Evolutionary conservation across 1,140 invertebrate genomes (phyloP).

Genomic region (Aphelenchoides fujianensis): DNA sequence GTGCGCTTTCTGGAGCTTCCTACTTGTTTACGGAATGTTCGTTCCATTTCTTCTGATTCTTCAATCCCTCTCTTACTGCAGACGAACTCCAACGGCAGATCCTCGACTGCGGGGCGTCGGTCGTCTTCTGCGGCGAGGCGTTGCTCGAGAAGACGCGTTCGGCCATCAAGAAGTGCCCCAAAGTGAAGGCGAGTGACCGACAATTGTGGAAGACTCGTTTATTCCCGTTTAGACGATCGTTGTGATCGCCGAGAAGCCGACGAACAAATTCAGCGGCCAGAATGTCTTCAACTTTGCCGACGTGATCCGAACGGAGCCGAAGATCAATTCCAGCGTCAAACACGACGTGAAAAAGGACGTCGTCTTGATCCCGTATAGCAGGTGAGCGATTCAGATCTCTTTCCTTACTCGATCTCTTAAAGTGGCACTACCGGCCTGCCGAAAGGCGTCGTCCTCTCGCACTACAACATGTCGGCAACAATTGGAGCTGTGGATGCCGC

Average conservation of each 20-base stretch:
- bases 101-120: constrained; percentile 69
- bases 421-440: constrained; percentile 61
- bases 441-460: constrained; percentile 38
- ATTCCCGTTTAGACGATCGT: constrained; percentile 63
- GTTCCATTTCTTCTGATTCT: not conserved
- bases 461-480: constrained; percentile 67
- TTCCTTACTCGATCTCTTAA: constrained; percentile 68
- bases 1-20: constrained; percentile 75
- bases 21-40: constrained; percentile 76
- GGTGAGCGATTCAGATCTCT: constrained; percentile 63
- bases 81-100: constrained; percentile 66
- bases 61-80: not conserved
- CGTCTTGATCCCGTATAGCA: constrained; percentile 64
- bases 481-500: constrained; percentile 57
- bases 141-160: constrained; percentile 68
- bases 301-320: not conserved
- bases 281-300: constrained; percentile 13
- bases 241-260: constrained; percentile 64
- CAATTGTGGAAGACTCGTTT: constrained; percentile 2
- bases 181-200: not conserved
- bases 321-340: constrained; percentile 74
- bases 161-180: constrained; percentile 39
- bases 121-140: constrained; percentile 70
- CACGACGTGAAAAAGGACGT: constrained; percentile 75
- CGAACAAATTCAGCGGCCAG: constrained; percentile 37